Base-by-base conservation (phyloP, 1,140 invertebrate species). In the Drosophila teissieri region DNA sequence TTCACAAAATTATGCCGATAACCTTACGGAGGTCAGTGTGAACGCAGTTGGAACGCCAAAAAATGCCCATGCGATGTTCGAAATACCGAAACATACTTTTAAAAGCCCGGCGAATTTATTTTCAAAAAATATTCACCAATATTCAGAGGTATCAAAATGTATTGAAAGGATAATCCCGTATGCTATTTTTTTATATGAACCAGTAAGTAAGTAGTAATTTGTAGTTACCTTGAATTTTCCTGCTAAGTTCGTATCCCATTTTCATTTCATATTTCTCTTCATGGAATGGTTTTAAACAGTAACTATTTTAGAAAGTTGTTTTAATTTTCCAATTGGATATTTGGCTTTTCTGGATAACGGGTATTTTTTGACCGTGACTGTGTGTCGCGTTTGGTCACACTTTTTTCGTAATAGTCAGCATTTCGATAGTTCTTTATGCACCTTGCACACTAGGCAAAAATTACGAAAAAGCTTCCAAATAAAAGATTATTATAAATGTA, bases 21-120 rank as follows among this genome's bases (percentile, higher is more conserved):
- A 55, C 63, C 63, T 70, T 68, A 48, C 51, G 64, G 46, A 65
- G 64, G 64, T 68, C 60, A 68, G 64, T 64, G 64, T 68, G 64
- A 17, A 52, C 64, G 61, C 64, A 52, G 17, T 22, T 27, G 60
- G 64, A 65, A 68, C 64, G 64, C 64, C 45, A 37, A 68, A 68
- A 68, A 69, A 68, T 34, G 39, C 11, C 34, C 17, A 4, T 11
- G 11, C 44, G 37, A 17, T 12, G 10, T 8, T 6, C 14, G 15
- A 4, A 49, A 63, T 60, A 60, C 61, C 15, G 11, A 64, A 17
- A 14, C 46, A 63, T 63, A 63, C 17, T 4, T 14, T 34, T 34
- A 8, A 10, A 15, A 10, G 42, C 0, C 2, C 3, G 4, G 3
- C 1, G 3, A n/a, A 27, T 12, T 48, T 27, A 17, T 11, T 31